Percentiles rank a stretch among this genome's conserved stretches.
Evolutionary conservation across 2,797 vertebrate genomes (phyloP).

Genomic region (Tokudaia tokunoshimensis): DNA sequence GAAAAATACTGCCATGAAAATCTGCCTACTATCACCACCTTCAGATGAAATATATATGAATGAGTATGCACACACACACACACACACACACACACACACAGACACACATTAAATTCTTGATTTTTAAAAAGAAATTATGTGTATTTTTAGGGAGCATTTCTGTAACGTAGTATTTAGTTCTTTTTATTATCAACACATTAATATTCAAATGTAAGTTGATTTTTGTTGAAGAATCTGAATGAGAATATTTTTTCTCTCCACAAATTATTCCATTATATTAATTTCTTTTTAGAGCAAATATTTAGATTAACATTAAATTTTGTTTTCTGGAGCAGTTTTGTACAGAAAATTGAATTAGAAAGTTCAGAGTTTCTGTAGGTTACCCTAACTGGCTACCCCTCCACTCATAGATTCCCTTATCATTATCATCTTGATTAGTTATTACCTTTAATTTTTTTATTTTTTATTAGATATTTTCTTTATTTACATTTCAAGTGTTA

Average conservation of each 20-base stretch:
- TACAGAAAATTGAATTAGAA: slow-evolving; percentile 4
- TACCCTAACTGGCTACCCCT: too few species aligned
- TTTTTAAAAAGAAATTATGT: neutral
- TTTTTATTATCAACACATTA: slow-evolving; percentile 71
- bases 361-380: neutral
- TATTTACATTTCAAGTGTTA: too few species aligned
- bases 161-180: slow-evolving; percentile 64
- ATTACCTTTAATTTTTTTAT: neutral
- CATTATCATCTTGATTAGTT: neutral
- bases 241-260: slow-evolving; percentile 15
- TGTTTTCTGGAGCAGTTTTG: neutral
- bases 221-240: slow-evolving; percentile 17
- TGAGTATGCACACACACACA: neutral
- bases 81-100: neutral
- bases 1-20: neutral
- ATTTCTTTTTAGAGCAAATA: slow-evolving; percentile 15
- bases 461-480: too few species aligned
- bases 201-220: neutral
- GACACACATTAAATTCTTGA: neutral
- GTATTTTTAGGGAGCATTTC: neutral
- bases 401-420: neutral
- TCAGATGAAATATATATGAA: neutral
- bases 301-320: neutral
- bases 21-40: neutral
- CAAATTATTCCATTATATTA: slow-evolving; percentile 32